Evolutionary conservation across 2,888 invertebrate species (phyloP).

Genomic region (Resseliella maxima): DNA sequence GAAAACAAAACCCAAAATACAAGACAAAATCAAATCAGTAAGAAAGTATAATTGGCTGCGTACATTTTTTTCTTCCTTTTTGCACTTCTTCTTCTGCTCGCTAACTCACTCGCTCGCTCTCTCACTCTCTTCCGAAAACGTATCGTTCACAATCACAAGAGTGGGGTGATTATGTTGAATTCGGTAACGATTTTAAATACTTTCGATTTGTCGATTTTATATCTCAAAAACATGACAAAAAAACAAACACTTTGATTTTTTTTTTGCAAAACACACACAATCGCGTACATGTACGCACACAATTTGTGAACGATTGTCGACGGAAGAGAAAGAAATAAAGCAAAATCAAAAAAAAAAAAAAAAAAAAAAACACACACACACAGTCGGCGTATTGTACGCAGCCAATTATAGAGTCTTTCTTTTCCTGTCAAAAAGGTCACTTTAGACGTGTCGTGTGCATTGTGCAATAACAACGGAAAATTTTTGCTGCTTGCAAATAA

Average conservation of each 20-base stretch:
- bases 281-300: too few species aligned
- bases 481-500: background rate
- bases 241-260: too few species aligned
- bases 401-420: background rate
- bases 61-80: slow-evolving; percentile 3
- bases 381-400: background rate
- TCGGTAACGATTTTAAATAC: too few species aligned
- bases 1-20: too few species aligned
- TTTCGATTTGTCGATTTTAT: too few species aligned
- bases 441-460: background rate
- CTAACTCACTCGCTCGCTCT: too few species aligned
- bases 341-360: background rate
- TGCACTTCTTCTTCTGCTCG: too few species aligned
- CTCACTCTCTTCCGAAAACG: too few species aligned
- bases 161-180: background rate
- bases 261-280: too few species aligned
- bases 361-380: background rate
- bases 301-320: background rate
- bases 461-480: background rate
- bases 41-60: background rate
- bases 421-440: slow-evolving; percentile 12
- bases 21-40: too few species aligned
- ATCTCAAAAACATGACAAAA: too few species aligned
- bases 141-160: background rate
- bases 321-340: background rate